A percentile compares a stretch with the other conserved stretches of the same genome.
Conservation (phyloP, 2,888 invertebrate species). For the Pemphredon lugubris region DNA sequence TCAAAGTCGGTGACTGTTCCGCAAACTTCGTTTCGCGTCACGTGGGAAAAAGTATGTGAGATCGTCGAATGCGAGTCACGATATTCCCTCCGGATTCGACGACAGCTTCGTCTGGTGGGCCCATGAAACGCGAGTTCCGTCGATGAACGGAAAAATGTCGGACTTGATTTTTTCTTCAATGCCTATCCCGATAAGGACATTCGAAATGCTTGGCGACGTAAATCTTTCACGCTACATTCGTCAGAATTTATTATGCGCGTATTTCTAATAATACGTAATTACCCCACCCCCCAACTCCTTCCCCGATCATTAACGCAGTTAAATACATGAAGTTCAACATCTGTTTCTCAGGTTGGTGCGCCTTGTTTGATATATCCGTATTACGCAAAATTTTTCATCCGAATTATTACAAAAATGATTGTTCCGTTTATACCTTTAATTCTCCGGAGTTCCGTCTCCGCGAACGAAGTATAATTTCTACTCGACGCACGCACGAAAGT, state of each 20-base stretch:
- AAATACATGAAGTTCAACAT: too few species aligned
- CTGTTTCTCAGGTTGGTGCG: too few species aligned
- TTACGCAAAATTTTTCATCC: too few species aligned
- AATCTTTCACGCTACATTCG: too few species aligned
- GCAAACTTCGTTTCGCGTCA: constrained; percentile 61
- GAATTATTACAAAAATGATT: too few species aligned
- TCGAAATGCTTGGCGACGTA: constrained; percentile 14
- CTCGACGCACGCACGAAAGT: neutral
- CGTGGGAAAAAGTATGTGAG: constrained; percentile 58
- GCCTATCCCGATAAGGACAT: constrained; percentile 5
- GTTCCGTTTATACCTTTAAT: too few species aligned
- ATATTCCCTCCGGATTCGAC: constrained; percentile 57
- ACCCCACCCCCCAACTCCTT: too few species aligned
- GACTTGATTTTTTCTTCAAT: constrained; percentile 19
- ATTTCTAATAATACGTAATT: too few species aligned
- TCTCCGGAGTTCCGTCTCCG: too few species aligned
- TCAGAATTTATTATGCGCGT: too few species aligned
- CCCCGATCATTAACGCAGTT: too few species aligned
- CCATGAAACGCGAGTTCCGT: constrained; percentile 16
- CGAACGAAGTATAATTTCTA: constrained; percentile 7
- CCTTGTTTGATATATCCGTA: too few species aligned
- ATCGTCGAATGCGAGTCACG: constrained; percentile 59
- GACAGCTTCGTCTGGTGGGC: constrained; percentile 41
- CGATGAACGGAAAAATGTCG: constrained; percentile 21
- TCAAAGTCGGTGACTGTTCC: constrained; percentile 59